Conservation (phyloP, 2,113 vertebrate species). For the Hiodon tergisus region DNA sequence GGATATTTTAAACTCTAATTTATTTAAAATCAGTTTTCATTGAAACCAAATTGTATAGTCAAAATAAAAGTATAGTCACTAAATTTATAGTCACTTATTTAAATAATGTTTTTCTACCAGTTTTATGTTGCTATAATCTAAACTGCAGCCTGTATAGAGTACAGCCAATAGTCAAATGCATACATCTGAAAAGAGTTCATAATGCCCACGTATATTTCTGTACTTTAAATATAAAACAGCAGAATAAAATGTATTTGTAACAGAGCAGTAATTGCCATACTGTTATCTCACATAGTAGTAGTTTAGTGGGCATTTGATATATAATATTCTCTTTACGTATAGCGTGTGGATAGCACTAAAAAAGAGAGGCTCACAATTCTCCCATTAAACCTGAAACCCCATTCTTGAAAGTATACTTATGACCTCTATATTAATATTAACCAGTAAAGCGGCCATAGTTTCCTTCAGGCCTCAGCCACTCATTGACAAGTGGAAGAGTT, state of each 20-base stretch:
- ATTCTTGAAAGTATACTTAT: neutral
- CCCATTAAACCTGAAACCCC: slow-evolving; percentile 3
- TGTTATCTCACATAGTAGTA: neutral
- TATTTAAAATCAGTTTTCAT: neutral
- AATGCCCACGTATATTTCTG: no score
- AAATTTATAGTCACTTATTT: neutral
- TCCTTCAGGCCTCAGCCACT: slow-evolving; percentile 41
- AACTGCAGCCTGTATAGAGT: neutral
- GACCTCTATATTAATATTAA: neutral
- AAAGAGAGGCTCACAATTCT: slow-evolving; percentile 10
- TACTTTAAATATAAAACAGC: no score
- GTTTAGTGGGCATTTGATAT: neutral
- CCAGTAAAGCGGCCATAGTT: slow-evolving; percentile 10
- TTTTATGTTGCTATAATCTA: slow-evolving; percentile 19
- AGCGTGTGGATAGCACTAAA: neutral
- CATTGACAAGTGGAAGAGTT: slow-evolving; percentile 51
- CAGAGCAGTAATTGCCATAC: neutral
- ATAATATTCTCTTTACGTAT: neutral
- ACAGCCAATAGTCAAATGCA: neutral
- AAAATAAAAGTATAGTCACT: no score
- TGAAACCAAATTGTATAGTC: neutral
- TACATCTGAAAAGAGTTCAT: neutral
- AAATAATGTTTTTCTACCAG: slow-evolving; percentile 38
- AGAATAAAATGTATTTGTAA: no score
- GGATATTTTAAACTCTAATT: neutral